Conservation (phyloP, 2,888 invertebrate genomes). For the Bruchidius siliquastri region DNA sequence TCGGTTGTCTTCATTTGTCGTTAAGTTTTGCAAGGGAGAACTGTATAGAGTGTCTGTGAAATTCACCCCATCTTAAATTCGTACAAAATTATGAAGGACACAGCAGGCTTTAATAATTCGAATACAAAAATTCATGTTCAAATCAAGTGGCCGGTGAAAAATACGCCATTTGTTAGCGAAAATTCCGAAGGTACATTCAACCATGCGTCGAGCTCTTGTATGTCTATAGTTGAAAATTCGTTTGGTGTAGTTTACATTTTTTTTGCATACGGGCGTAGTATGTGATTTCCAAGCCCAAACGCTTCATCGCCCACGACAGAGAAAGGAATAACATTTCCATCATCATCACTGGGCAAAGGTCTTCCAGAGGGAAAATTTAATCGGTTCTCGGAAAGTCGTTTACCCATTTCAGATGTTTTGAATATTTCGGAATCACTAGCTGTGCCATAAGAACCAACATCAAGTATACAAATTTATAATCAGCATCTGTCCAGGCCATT, state of each 20-base stretch:
- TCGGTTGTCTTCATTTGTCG: constrained; percentile 17
- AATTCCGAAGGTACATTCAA: constrained; percentile 33
- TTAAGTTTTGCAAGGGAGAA: constrained; percentile 9
- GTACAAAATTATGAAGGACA: constrained; percentile 15
- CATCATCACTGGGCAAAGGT: constrained; percentile 26
- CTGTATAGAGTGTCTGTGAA: constrained; percentile 17
- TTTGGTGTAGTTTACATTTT: constrained; percentile 17
- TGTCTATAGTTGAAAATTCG: constrained; percentile 26
- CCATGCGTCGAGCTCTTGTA: constrained; percentile 3
- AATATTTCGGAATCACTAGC: constrained; percentile 29
- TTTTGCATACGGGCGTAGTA: constrained; percentile 31
- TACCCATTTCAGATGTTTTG: constrained; percentile 28
- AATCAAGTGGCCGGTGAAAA: constrained; percentile 17
- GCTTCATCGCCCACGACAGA: constrained; percentile 33
- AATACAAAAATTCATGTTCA: constrained; percentile 14
- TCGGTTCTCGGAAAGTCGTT: constrained; percentile 19
- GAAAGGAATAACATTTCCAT: constrained; percentile 25
- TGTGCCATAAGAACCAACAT: constrained; percentile 29
- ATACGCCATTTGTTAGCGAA: constrained; percentile 37
- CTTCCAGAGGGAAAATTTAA: constrained; percentile 25
- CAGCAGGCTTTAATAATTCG: constrained; percentile 19
- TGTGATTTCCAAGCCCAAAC: constrained; percentile 29
- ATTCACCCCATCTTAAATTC: constrained; percentile 15
- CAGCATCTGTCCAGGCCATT: constrained; percentile 19
- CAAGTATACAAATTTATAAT: constrained; percentile 24